These are phyloP conservation scores for Homarus americanus DNA, from an alignment of 1,140 invertebrate genomes.

Conservation along the genomic window DNA sequence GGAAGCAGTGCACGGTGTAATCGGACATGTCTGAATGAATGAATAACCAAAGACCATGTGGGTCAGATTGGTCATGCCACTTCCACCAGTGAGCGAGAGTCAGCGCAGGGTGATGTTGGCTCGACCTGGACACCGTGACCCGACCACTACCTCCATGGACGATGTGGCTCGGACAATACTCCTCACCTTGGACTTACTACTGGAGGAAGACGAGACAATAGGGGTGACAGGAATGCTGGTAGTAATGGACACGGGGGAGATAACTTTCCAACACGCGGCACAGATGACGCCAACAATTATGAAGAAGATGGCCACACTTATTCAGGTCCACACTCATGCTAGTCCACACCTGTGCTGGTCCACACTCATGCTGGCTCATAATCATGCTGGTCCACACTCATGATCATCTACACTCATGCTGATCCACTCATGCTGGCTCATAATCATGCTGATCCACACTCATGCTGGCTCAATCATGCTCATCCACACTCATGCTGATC, in stretches of 20 bases:
- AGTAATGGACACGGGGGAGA: conserved; percentile 82
- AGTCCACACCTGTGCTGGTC: too few relatives aligned
- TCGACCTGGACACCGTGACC: conserved; percentile 55
- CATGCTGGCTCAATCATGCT: too few relatives aligned
- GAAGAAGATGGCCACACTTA: conserved; percentile 77
- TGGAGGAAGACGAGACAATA: conserved; percentile 79
- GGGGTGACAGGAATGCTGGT: conserved; percentile 82
- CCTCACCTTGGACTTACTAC: conserved; percentile 79
- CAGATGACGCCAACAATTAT: conserved; percentile 82
- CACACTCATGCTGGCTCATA: too few relatives aligned
- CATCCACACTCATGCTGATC: too few relatives aligned
- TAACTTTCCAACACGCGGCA: conserved; percentile 82
- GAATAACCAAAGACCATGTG: too few relatives aligned
- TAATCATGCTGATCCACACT: too few relatives aligned
- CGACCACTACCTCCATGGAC: conserved; percentile 28
- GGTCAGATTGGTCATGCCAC: conserved; percentile 32
- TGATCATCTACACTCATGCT: too few relatives aligned
- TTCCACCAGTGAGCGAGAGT: conserved; percentile 7
- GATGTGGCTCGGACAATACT: conserved; percentile 44
- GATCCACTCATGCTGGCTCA: too few relatives aligned
- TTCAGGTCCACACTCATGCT: conserved; percentile 74
- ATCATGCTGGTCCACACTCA: too few relatives aligned
- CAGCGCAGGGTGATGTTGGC: conserved; percentile 7
- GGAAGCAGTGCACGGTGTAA: too few relatives aligned
- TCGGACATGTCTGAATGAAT: too few relatives aligned